Percentiles rank a stretch among this genome's conserved stretches.
Evolutionary conservation across 2,797 vertebrate species (phyloP).

Genomic region (Pangasius sanitwongsei): DNA sequence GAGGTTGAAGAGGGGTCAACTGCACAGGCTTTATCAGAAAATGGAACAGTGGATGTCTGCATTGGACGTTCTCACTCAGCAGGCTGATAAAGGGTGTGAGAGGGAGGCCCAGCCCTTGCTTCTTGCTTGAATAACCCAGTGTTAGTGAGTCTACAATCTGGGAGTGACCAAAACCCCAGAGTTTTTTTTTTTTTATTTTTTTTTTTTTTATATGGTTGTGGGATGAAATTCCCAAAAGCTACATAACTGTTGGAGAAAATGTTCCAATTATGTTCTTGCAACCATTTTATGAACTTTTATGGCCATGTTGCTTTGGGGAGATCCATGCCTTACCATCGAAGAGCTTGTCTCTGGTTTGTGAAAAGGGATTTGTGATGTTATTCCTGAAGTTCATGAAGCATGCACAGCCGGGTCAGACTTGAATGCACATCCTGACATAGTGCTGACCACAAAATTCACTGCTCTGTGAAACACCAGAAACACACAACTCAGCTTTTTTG

Average conservation of each 20-base stretch:
- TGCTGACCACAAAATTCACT: conserved; percentile 24
- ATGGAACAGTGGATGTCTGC: conserved; percentile 56
- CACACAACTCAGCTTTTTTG: conserved; percentile 20
- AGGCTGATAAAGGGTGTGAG: conserved; percentile 45
- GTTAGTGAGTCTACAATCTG: conserved; percentile 12
- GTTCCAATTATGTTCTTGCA: conserved; percentile 24
- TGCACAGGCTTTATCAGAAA: conserved; percentile 65
- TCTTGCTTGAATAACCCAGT: conserved; percentile 31
- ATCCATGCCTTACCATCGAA: not conserved
- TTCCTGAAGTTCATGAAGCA: conserved; percentile 17
- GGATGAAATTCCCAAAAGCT: conserved; percentile 31
- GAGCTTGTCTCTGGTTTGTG: not conserved
- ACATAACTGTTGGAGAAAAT: conserved; percentile 31
- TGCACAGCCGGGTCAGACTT: not conserved
- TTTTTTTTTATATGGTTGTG: not conserved
- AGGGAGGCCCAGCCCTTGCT: conserved; percentile 6
- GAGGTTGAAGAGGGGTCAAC: conserved; percentile 55
- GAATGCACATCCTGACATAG: not conserved
- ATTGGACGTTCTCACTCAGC: conserved; percentile 33
- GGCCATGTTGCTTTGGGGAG: conserved; percentile 36
- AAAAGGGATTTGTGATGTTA: conserved; percentile 34
- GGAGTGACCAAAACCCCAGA: not conserved
- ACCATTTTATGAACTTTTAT: conserved; percentile 30
- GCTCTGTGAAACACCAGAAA: conserved; percentile 15
- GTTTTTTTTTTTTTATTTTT: conserved; percentile 1